Evolutionary conservation across 2,888 invertebrate species (phyloP).

Genomic region (Palloptera scutellata): DNA sequence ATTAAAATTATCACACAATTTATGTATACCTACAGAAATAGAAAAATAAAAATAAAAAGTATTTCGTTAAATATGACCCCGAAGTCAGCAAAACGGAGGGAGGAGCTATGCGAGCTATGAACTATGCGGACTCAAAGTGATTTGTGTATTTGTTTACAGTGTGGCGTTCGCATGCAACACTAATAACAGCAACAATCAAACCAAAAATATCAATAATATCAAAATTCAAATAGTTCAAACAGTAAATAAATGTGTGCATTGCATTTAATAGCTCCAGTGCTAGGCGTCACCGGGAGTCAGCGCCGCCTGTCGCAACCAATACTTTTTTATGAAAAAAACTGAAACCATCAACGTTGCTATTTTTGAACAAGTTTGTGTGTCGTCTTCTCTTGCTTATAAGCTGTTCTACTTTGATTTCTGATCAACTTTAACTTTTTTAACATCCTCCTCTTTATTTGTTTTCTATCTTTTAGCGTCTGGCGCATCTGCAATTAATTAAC

Average conservation of each 20-base stretch:
- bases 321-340: no score
- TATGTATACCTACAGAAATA: no score
- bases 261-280: no score
- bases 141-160: conserved; percentile 12
- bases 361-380: neutral
- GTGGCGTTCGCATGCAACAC: conserved; percentile 8
- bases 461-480: neutral
- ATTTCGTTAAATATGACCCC: neutral
- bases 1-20: no score
- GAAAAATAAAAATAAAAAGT: no score
- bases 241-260: neutral
- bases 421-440: conserved; percentile 13
- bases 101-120: no score
- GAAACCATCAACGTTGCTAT: neutral
- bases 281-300: no score
- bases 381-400: neutral
- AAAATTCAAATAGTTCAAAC: no score
- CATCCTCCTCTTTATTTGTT: neutral
- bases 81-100: neutral
- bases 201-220: conserved; percentile 1
- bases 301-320: no score
- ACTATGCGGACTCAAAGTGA: conserved; percentile 8
- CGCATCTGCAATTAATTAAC: conserved; percentile 7
- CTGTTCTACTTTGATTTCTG: neutral
- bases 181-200: conserved; percentile 1